These are phyloP conservation scores for Phymorhynchus buccinoides DNA, from an alignment of 1,140 invertebrate genomes.

Conservation along the genomic window DNA sequence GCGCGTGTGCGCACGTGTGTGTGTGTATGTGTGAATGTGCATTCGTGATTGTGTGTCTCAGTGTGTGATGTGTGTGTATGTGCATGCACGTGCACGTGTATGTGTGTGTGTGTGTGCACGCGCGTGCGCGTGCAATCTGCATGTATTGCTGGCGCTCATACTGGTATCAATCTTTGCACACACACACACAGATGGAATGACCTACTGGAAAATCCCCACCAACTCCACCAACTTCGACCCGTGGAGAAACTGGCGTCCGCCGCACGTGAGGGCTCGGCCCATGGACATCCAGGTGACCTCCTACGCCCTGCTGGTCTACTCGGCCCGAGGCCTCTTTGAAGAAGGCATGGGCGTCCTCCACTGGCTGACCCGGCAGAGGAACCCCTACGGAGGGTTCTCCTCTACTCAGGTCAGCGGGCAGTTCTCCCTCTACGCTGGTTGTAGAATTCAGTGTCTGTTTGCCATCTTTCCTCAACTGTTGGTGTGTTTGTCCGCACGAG, in stretches of 20 bases:
- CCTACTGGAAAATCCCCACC: constrained; percentile 79
- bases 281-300: constrained; percentile 89
- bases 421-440: no score
- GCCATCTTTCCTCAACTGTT: no score
- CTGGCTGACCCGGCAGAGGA: constrained; percentile 88
- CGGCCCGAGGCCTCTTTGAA: constrained; percentile 52
- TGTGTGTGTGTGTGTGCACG: neutral
- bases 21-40: neutral
- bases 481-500: no score
- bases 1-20: neutral
- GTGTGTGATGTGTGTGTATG: no score
- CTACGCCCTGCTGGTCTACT: constrained; percentile 83
- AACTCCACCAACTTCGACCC: constrained; percentile 39
- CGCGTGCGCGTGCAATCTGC: neutral
- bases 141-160: no score
- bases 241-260: constrained; percentile 55
- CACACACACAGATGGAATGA: constrained; percentile 76
- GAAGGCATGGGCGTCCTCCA: constrained; percentile 84
- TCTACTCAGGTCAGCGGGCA: constrained; percentile 78
- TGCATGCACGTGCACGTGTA: no score
- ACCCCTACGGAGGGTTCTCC: constrained; percentile 86
- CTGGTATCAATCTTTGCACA: neutral
- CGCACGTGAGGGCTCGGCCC: constrained; percentile 74
- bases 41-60: neutral
- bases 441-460: no score